phyloP scores from a whole-genome alignment of 2,888 invertebrate genomes.

The Drosophila fungiperda region DNA sequence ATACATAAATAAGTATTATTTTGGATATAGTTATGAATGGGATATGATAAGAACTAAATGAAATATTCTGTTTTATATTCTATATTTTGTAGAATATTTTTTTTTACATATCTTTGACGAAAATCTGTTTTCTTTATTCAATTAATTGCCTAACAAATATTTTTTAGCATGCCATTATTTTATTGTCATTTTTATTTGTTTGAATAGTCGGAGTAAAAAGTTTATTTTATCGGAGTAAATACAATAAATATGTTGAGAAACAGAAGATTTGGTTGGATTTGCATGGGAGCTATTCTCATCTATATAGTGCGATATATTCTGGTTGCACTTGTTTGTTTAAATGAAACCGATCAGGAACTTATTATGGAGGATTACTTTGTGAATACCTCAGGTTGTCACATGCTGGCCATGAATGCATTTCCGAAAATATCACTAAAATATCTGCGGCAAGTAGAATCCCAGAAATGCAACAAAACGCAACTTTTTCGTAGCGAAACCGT shows the following conservation, averaged over 20 bases:
- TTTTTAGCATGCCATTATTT: neutral
- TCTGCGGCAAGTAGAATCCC: neutral
- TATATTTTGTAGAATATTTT: neutral
- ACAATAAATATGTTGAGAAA: neutral
- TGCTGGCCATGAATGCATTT: conserved; percentile 28
- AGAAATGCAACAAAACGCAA: conserved; percentile 11
- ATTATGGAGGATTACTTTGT: conserved; percentile 29
- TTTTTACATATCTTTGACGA: neutral
- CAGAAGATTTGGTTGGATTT: neutral
- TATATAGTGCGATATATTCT: conserved; percentile 11
- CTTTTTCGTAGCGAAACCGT: conserved; percentile 9
- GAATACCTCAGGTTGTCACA: conserved; percentile 40
- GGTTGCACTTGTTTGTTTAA: neutral
- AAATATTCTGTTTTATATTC: neutral
- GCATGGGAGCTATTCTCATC: conserved; percentile 10
- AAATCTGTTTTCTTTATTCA: neutral
- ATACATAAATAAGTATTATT: neutral
- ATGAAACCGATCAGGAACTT: neutral
- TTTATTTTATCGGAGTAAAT: neutral
- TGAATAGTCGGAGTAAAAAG: neutral
- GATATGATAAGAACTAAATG: neutral
- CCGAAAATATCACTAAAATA: neutral
- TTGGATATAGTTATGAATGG: neutral
- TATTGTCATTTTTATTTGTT: neutral
- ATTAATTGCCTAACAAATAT: neutral